Base-by-base conservation (phyloP, 2,113 vertebrate species). In the Motacilla alba region DNA sequence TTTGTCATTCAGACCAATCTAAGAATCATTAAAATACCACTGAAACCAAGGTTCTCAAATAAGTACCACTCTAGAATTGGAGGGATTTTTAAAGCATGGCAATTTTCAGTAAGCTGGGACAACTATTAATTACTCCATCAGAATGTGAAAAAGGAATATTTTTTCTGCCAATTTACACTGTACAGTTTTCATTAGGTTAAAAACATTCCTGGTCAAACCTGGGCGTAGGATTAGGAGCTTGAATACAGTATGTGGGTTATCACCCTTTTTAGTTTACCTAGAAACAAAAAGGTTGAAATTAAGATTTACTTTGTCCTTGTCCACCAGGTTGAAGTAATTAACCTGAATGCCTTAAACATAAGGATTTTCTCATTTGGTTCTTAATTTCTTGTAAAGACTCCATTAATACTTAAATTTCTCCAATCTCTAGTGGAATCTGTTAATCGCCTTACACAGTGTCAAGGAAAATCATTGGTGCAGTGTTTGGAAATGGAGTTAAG, bases 331-430 rank as follows among this genome's bases (percentile, higher is more conserved):
- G 95, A 97, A 97, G 87, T 96, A 89, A 97, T 98, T 98, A 98
- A 97, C 95, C 91, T 60, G 85, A 64, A 76, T 89, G 90, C 90
- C 74, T 97, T 87, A 94, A 97, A 96, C 81, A 96, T 72, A 88
- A 96, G 75, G 56, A 94, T 96, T 96, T 96, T 84, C 83, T 97
- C 79, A 76, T 93, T 97, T 97, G 93, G 58, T 96, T 97, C 94
- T 93, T 97, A 95, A 97, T 97, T 92, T 97, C 93, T 96, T 90
- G 73, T 98, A 96, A 95, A 97, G 95, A 94, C 43, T 90, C 83
- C 87, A 95, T 98, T 98, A 97, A 95, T 97, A 94, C 96, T 97
- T 97, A 97, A 93, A 97, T 97, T 96, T 93, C 91, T 96, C 95
- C 91, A 79, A 0, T 97, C 86, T 96, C 62, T 60, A 62, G 37